Base-by-base conservation (phyloP, 2,113 vertebrate genomes). In the Aptenodytes forsteri region DNA sequence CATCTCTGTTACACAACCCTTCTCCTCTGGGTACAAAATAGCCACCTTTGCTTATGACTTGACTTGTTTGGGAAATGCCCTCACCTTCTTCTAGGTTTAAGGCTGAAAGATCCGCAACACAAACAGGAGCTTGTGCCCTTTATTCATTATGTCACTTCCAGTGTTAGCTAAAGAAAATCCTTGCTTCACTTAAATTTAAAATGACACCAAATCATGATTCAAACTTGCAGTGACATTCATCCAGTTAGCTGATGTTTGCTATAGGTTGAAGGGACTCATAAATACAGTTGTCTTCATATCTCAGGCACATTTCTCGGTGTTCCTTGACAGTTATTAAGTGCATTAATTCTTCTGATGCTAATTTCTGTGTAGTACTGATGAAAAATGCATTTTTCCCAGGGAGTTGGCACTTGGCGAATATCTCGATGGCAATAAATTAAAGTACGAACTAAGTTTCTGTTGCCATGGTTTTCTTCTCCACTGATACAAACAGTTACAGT, bases 281-380 rank as follows among this genome's bases (percentile, higher is more conserved):
- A 98, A 98, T 97, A 94, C 72, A 96, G 91, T 84, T 97, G 89
- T 97, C 89, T 95, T 94, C 80, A 40, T 59, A 66, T 95, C 90
- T 97, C 83, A 87, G 47, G 86, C 83, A 69, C 54, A 92, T 96
- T 97, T 94, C 86, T 96, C 13, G 4, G 61, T 80, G 26, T 82
- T 96, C 66, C 83, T 94, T 97, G 97, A 94, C 87, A 97, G 86
- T 95, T 97, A 97, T 93, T 97, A 97, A 97, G 89, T 92, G 54
- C 83, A 94, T 95, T 98, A 97, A 96, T 97, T 97, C 89, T 97
- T 97, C 90, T 87, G 87, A 92, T 97, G 95, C 26, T 97, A 96
- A 98, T 98, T 98, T 98, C 80, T 90, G 47, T 94, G 73, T 64
- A 87, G 94, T 46, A 80, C 91, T 92, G 93, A 97, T 95, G 91